Evolutionary conservation across 2,113 vertebrate genomes (phyloP).

Genomic region (Odobenus rosmarus): DNA sequence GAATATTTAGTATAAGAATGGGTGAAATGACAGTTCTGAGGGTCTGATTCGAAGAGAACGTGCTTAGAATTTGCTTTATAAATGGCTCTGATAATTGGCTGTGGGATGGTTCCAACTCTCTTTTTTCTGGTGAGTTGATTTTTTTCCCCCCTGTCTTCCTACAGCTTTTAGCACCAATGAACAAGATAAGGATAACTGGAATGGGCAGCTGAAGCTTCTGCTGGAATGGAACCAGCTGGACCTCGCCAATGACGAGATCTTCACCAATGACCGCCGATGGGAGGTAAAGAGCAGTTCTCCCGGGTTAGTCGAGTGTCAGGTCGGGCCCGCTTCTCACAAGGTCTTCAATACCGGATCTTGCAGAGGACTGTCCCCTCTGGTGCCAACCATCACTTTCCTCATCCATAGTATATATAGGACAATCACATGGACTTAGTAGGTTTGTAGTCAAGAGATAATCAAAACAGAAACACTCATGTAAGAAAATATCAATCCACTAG

Average conservation of each 20-base stretch:
- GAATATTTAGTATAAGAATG: background rate
- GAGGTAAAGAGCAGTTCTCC: conserved; percentile 79
- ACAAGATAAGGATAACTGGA: conserved; percentile 89
- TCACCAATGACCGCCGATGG: conserved; percentile 89
- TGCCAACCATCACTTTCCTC: background rate
- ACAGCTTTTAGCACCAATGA: conserved; percentile 89
- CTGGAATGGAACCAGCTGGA: conserved; percentile 91
- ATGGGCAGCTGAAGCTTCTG: conserved; percentile 88
- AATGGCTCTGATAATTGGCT: background rate
- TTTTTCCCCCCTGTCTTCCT: background rate
- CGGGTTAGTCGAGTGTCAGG: accelerated
- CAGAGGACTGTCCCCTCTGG: background rate
- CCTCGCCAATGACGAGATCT: conserved; percentile 88
- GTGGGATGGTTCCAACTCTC: background rate
- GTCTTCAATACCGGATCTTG: accelerated
- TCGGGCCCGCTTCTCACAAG: accelerated
- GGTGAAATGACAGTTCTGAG: background rate
- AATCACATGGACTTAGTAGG: accelerated
- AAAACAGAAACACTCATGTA: background rate
- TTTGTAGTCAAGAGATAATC: background rate
- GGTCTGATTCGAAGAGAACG: background rate
- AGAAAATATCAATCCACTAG: accelerated
- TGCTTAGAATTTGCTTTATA: background rate
- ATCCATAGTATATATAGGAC: background rate
- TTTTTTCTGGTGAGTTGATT: background rate